Conservation (phyloP, 2,888 invertebrate genomes). For the Diadromus collaris region DNA sequence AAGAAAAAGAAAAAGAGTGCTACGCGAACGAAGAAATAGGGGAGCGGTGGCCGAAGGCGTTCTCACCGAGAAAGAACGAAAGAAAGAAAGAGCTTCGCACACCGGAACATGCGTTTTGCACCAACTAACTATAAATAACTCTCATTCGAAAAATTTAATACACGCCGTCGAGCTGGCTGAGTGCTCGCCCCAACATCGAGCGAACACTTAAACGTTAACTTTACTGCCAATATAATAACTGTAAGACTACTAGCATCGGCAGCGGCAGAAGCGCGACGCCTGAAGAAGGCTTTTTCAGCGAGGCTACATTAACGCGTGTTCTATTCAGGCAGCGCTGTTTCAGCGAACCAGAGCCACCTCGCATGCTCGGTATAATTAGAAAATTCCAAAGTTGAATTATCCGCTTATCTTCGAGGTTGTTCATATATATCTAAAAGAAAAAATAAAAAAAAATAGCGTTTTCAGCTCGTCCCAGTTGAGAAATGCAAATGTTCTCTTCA, state of each 20-base stretch:
- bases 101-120: conserved; percentile 46
- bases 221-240: conserved; percentile 56
- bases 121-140: conserved; percentile 55
- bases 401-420: background rate
- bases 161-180: conserved; percentile 6
- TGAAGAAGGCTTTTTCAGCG: background rate
- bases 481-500: conserved; percentile 3
- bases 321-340: background rate
- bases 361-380: background rate
- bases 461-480: background rate
- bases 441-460: background rate
- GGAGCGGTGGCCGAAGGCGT: background rate
- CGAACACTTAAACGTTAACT: conserved; percentile 51
- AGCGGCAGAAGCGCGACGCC: conserved; percentile 34
- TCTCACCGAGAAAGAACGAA: conserved; percentile 13
- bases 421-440: background rate
- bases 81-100: conserved; percentile 46
- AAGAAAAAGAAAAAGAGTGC: background rate
- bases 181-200: background rate
- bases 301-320: background rate
- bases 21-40: conserved; percentile 16
- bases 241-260: conserved; percentile 32
- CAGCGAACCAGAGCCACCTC: background rate
- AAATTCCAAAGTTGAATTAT: background rate
- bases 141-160: conserved; percentile 42